Evolutionary conservation across 1,140 invertebrate species (phyloP).

Genomic region (Sinonovacula constricta): DNA sequence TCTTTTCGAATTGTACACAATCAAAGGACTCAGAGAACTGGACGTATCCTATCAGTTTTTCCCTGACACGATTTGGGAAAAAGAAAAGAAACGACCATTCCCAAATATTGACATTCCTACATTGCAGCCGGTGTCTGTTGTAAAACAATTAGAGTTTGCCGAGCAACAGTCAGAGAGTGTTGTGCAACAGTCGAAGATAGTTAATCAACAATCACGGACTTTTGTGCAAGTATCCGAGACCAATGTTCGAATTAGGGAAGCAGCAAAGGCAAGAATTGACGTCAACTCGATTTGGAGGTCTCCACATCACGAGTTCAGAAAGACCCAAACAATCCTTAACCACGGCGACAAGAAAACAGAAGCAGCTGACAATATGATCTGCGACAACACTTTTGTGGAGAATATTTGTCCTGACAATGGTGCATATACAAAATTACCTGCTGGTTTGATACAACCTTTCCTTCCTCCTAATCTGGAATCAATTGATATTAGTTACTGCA

Average conservation of each 20-base stretch:
- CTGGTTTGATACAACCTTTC: not conserved
- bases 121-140: too few relatives aligned
- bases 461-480: slow-evolving; percentile 26
- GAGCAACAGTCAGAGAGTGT: not conserved
- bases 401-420: not conserved
- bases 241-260: not conserved
- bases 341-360: not conserved
- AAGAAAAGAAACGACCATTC: too few relatives aligned
- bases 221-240: not conserved
- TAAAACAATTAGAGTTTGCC: too few relatives aligned
- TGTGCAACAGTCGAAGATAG: not conserved
- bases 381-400: not conserved
- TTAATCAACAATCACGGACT: not conserved
- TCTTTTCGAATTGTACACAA: not conserved
- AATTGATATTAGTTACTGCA: slow-evolving; percentile 25
- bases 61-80: not conserved
- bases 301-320: too few relatives aligned
- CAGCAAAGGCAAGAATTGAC: not conserved
- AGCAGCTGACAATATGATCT: not conserved
- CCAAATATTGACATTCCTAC: too few relatives aligned
- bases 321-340: not conserved
- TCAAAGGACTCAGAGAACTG: not conserved
- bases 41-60: not conserved
- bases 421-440: not conserved
- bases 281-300: not conserved